phyloP scores from a whole-genome alignment of 1,140 invertebrate genomes.

The Leptopilina boulardi region DNA sequence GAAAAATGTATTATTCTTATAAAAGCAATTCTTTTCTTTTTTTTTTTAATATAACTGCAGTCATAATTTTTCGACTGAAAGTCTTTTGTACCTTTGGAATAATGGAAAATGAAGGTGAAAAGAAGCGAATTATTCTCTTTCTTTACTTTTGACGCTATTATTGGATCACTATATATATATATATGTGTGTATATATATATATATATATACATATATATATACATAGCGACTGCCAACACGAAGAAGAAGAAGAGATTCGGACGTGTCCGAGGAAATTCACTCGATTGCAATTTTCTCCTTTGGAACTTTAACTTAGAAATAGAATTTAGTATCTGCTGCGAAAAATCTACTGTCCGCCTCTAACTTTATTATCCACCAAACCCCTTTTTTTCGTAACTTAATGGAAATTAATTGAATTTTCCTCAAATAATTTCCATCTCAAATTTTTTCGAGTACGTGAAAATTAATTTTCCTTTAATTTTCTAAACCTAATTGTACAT shows the following conservation, averaged over 20 bases:
- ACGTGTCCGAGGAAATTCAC: slow-evolving; percentile 12
- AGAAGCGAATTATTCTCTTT: background rate
- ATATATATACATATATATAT: no score
- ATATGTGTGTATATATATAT: no score
- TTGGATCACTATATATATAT: background rate
- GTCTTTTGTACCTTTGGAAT: slow-evolving; percentile 8
- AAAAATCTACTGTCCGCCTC: background rate
- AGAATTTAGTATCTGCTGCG: background rate
- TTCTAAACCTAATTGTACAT: no score
- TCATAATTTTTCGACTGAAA: background rate
- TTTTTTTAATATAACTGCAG: background rate
- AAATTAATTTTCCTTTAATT: no score
- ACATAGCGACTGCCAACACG: background rate
- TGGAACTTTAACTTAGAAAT: slow-evolving; percentile 1
- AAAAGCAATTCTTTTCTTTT: background rate
- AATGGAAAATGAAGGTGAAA: background rate
- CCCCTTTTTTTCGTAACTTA: background rate
- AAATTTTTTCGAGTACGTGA: no score
- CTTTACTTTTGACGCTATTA: slow-evolving; percentile 19
- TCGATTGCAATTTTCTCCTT: slow-evolving; percentile 3
- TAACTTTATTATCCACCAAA: background rate
- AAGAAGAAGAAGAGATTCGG: slow-evolving; percentile 11
- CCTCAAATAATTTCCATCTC: no score
- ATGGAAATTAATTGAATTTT: background rate
- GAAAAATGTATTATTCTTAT: background rate